These are phyloP conservation scores for Pseudorasbora parva DNA, from an alignment of 2,113 vertebrate genomes.

Conservation along the genomic window DNA sequence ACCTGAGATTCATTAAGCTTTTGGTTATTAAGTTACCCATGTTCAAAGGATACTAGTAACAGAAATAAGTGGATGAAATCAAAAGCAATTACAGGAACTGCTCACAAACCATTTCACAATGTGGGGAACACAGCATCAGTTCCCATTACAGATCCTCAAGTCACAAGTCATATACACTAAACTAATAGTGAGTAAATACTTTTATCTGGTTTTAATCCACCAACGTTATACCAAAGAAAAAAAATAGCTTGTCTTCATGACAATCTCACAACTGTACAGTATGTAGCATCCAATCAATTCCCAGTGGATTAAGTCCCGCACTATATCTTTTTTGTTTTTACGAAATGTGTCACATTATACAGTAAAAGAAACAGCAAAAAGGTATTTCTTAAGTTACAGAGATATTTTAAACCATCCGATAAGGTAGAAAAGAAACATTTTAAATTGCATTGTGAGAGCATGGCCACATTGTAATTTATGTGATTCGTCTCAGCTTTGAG, in stretches of 20 bases:
- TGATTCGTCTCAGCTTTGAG: constrained; percentile 15
- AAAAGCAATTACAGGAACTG: constrained; percentile 7
- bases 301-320: neutral
- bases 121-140: neutral
- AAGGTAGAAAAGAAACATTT: neutral
- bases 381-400: neutral
- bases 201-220: neutral
- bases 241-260: neutral
- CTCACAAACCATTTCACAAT: neutral
- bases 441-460: neutral
- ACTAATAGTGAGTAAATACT: neutral
- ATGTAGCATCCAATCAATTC: neutral
- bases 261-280: neutral
- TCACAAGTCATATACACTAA: neutral
- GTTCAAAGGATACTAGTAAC: neutral
- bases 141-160: neutral
- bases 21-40: neutral
- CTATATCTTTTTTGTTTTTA: no score
- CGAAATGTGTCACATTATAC: neutral
- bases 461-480: neutral
- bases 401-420: neutral
- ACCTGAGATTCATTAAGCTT: neutral
- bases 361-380: neutral
- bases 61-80: neutral
- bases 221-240: neutral